Evolutionary conservation across 2,797 vertebrate species (phyloP).

Genomic region (Xerus rutilus): DNA sequence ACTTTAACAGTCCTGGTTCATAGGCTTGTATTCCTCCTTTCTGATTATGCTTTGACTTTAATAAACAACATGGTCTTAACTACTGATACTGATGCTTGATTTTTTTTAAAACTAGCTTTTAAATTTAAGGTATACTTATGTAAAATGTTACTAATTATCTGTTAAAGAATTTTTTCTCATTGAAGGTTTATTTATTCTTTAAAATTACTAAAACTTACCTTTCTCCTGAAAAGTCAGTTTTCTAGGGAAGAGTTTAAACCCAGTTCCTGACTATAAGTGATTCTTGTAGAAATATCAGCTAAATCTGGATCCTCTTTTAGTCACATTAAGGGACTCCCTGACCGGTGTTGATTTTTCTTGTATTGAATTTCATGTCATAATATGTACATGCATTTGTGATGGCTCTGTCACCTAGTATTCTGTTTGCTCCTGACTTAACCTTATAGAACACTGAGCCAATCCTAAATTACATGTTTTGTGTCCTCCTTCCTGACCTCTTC

Average conservation of each 20-base stretch:
- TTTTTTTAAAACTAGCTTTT: constrained; percentile 1
- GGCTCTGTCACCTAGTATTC: not conserved
- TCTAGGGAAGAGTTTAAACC: constrained; percentile 16
- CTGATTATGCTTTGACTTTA: not conserved
- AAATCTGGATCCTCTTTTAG: not conserved
- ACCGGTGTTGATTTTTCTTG: not conserved
- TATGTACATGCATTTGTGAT: not conserved
- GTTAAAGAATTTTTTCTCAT: not conserved
- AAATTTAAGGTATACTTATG: not conserved
- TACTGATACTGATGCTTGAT: not conserved
- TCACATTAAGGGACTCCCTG: not conserved
- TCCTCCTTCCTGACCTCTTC: not conserved
- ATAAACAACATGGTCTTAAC: not conserved
- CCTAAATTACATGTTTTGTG: not conserved
- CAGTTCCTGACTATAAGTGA: not conserved
- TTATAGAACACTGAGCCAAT: not conserved
- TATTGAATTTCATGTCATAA: not conserved
- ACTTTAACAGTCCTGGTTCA: not conserved
- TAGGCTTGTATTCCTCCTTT: not conserved
- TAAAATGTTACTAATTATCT: not conserved
- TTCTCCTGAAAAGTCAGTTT: constrained; percentile 11
- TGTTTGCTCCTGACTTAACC: not conserved
- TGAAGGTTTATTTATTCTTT: not conserved
- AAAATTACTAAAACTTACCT: constrained; percentile 14
- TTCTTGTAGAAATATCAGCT: not conserved